Evolutionary conservation across 2,797 vertebrate species (phyloP), one percentile per base, ranked within the genome.

Genomic region (Lagodon rhomboides): DNA sequence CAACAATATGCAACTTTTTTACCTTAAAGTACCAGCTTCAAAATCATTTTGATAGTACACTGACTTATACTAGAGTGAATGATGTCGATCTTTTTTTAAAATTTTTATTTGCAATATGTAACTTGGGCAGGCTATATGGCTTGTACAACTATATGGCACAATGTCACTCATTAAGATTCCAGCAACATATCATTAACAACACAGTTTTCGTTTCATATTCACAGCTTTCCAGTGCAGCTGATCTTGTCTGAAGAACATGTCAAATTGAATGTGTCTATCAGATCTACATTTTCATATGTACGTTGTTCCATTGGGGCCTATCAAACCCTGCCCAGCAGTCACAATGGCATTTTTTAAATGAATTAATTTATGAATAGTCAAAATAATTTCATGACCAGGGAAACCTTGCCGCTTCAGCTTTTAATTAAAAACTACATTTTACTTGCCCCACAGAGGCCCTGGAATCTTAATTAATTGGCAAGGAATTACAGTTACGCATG

Each of bases 351-450:
- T 69, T 47, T 30, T 53, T 41, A 1, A 46, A 66, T 38, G 1
- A 71, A 82, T 68, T 9, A 46, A 22, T 6, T 5, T 71, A 30
- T 13, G 17, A 53, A 62, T 47, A 13, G 10, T 61, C 12, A n/a
- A 44, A 68, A 68, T 72, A 74, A 43, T 69, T 49, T 71, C 17
- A 67, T 11, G 43, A 53, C 50, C 38, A 18, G 13, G 49, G 12
- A 65, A 74, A 69, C 55, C 22, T 64, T 20, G 68, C 61, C 68
- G 64, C 59, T 22, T 47, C 18, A 8, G 49, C 22, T 74, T 62
- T 75, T 85, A 79, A 87, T 86, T 88, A 82, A 86, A 84, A 79
- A 72, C 50, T 27, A 56, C 73, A 75, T 75, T 80, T 78, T 55
- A 34, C 34, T 83, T 56, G 64, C 30, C 63, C 71, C 46, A 20